These are phyloP conservation scores for Elysia crispata DNA, from an alignment of 2,888 invertebrate genomes.

Conservation along the genomic window DNA sequence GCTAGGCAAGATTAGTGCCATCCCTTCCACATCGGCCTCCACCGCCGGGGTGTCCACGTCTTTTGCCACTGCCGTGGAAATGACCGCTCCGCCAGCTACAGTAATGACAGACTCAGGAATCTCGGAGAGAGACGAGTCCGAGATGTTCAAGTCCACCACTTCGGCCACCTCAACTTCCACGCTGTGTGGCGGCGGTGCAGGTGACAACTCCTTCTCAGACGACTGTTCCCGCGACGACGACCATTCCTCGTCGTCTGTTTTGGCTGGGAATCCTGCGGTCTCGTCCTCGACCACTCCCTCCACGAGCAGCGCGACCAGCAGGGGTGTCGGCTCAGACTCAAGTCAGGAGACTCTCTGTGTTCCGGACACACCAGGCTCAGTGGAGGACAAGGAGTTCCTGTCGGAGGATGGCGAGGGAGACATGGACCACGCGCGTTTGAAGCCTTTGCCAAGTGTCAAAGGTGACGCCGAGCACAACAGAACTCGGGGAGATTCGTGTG, in stretches of 20 bases:
- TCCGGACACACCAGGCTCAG: conserved; percentile 43
- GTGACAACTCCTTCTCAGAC: conserved; percentile 36
- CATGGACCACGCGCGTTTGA: no score
- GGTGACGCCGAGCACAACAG: neutral
- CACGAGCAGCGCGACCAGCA: conserved; percentile 42
- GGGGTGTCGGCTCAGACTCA: conserved; percentile 29
- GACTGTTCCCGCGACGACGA: conserved; percentile 47
- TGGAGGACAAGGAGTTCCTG: conserved; percentile 34
- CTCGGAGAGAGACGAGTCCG: conserved; percentile 49
- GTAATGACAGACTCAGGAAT: conserved; percentile 68
- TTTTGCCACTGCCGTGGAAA: no score
- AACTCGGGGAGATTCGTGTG: conserved; percentile 30
- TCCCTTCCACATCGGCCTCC: no score
- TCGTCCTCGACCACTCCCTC: neutral
- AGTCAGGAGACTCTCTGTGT: conserved; percentile 45
- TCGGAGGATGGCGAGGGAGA: conserved; percentile 14
- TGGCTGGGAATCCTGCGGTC: no score
- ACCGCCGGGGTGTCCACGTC: no score
- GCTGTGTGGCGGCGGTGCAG: conserved; percentile 24
- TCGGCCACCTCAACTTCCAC: conserved; percentile 40
- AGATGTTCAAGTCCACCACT: conserved; percentile 36
- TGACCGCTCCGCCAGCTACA: conserved; percentile 42
- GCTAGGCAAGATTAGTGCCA: conserved; percentile 34
- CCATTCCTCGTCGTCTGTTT: conserved; percentile 2
- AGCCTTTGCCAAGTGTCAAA: no score